Conservation (phyloP, 2,113 vertebrate species). For the Muscicapa adusta region DNA sequence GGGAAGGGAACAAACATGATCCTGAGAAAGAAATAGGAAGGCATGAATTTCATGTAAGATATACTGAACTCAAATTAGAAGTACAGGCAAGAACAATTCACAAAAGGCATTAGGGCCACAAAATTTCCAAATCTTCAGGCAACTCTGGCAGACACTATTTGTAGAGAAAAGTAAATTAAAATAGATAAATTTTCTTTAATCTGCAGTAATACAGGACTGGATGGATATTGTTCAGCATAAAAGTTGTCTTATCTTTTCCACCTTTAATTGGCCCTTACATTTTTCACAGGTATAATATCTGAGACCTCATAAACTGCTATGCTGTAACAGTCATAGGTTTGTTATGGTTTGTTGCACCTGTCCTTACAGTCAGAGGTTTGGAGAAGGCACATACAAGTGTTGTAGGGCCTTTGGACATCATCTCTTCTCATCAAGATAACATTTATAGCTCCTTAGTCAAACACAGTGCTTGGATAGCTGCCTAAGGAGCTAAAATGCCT, state of each 20-base stretch:
- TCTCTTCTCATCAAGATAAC: background rate
- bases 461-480: background rate
- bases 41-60: background rate
- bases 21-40: slow-evolving; percentile 59
- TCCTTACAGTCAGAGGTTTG: background rate
- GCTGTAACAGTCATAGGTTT: background rate
- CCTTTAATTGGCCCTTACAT: background rate
- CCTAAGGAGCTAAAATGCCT: background rate
- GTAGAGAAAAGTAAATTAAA: background rate
- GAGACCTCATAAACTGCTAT: background rate
- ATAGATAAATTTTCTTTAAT: background rate
- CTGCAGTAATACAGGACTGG: background rate
- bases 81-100: background rate
- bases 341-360: background rate
- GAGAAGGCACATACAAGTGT: background rate
- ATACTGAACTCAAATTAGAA: background rate
- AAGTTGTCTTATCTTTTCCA: background rate
- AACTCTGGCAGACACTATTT: background rate
- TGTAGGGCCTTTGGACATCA: background rate
- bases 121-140: background rate
- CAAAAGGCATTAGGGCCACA: background rate
- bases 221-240: background rate
- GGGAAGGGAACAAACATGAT: slow-evolving; percentile 78
- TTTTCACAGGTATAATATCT: background rate
- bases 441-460: background rate